A percentile compares a stretch with the other conserved stretches of the same genome.
phyloP scores from a whole-genome alignment of 1,140 invertebrate genomes.

The Eupristina koningsbergeri region DNA sequence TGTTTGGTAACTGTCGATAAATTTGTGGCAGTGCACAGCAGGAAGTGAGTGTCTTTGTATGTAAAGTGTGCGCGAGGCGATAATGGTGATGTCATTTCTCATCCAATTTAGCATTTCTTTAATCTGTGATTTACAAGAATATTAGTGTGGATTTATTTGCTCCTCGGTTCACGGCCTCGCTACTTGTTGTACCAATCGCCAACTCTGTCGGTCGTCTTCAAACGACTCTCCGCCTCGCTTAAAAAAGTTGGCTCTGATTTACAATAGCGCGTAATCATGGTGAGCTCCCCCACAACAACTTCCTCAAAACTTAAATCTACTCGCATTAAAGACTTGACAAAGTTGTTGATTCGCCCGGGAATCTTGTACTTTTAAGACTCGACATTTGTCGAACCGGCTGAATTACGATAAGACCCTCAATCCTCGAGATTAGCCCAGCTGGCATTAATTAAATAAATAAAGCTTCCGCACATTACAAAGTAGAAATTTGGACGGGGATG shows the following conservation, averaged over 20 bases:
- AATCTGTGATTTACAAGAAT: background rate
- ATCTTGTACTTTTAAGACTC: background rate
- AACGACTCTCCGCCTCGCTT: background rate
- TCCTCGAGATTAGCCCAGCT: background rate
- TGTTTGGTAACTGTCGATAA: background rate
- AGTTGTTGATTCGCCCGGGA: background rate
- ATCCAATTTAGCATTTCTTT: background rate
- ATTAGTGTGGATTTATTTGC: background rate
- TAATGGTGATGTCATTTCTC: background rate
- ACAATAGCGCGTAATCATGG: background rate
- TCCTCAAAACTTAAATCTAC: background rate
- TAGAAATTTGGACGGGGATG: too few relatives aligned
- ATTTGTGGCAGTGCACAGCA: background rate
- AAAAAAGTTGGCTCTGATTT: background rate
- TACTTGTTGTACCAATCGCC: background rate
- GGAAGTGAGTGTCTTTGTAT: background rate
- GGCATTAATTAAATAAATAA: background rate
- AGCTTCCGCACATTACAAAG: background rate
- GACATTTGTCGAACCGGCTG: background rate
- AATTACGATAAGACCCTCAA: background rate
- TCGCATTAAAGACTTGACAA: background rate
- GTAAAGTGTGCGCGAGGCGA: too few relatives aligned
- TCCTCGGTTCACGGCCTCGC: background rate
- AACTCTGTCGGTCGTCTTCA: background rate
- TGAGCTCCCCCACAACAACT: background rate